These are phyloP conservation scores for Limenitis camilla DNA, from an alignment of 2,888 invertebrate species.

Conservation along the genomic window DNA sequence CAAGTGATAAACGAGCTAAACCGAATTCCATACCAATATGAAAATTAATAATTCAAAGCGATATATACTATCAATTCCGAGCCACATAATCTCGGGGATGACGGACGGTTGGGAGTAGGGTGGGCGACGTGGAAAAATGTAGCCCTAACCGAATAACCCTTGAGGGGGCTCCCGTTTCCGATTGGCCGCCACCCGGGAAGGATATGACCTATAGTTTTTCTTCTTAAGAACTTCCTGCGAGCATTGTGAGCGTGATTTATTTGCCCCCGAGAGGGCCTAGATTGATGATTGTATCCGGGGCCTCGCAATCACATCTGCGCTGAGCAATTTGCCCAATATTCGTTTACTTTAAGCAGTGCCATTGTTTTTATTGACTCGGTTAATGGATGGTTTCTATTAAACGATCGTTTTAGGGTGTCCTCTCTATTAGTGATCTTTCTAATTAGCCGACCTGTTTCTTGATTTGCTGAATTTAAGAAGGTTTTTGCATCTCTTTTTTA, in stretches of 20 bases:
- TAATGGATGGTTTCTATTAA: conserved; percentile 40
- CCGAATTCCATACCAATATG: conserved; percentile 7
- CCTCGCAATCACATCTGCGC: conserved; percentile 63
- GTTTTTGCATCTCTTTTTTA: too few species aligned
- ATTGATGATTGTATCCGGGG: conserved; percentile 70
- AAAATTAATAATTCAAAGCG: conserved; percentile 47
- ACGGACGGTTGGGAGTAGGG: conserved; percentile 36
- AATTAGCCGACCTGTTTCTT: not conserved
- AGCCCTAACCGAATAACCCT: conserved; percentile 55
- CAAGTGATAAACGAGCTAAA: conserved; percentile 1
- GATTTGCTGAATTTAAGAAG: not conserved
- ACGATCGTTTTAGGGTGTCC: conserved; percentile 28
- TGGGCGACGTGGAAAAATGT: conserved; percentile 45
- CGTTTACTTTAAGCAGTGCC: conserved; percentile 67
- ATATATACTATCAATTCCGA: conserved; percentile 41
- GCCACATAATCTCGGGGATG: conserved; percentile 49
- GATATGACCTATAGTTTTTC: conserved; percentile 76
- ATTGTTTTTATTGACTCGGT: conserved; percentile 58
- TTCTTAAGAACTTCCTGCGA: conserved; percentile 73
- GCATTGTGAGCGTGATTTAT: conserved; percentile 73
- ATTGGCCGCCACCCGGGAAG: conserved; percentile 71
- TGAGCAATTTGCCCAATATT: conserved; percentile 69
- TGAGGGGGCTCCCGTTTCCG: conserved; percentile 54
- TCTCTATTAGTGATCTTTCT: not conserved
- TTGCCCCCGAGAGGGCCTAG: conserved; percentile 43